phyloP scores from a whole-genome alignment of 1,140 invertebrate species.

The Polypedilum vanderplanki region DNA sequence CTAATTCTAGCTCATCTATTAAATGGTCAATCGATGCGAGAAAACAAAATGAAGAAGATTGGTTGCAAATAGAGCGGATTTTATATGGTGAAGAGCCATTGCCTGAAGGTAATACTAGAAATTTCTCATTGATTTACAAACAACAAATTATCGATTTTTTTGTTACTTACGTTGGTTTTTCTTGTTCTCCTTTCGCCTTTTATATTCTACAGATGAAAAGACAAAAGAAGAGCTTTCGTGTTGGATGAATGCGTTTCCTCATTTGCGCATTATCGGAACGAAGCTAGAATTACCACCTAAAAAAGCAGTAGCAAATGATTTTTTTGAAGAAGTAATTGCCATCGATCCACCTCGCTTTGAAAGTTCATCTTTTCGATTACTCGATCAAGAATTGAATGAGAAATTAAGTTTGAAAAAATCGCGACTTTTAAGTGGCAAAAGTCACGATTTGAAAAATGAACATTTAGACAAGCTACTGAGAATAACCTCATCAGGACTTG shows the following conservation, averaged over 20 bases:
- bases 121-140: not conserved
- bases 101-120: constrained; percentile 30
- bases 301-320: not conserved
- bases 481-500: constrained; percentile 5
- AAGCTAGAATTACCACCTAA: constrained; percentile 21
- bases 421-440: not conserved
- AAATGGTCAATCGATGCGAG: constrained; percentile 43
- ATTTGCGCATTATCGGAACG: constrained; percentile 29
- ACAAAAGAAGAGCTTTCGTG: constrained; percentile 39
- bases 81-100: constrained; percentile 37
- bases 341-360: constrained; percentile 6
- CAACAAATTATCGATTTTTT: not conserved
- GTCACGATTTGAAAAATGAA: not conserved
- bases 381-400: not conserved
- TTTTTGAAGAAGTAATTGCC: constrained; percentile 11
- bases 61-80: constrained; percentile 41
- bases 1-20: constrained; percentile 34
- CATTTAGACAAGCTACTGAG: not conserved
- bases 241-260: constrained; percentile 41
- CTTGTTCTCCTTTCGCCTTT: not conserved
- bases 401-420: not conserved
- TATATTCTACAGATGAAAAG: constrained; percentile 35
- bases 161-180: not conserved
- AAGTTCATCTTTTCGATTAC: not conserved
- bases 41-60: constrained; percentile 41